Base-by-base conservation (phyloP, 2,888 invertebrate genomes). In the Erynnis tages region DNA sequence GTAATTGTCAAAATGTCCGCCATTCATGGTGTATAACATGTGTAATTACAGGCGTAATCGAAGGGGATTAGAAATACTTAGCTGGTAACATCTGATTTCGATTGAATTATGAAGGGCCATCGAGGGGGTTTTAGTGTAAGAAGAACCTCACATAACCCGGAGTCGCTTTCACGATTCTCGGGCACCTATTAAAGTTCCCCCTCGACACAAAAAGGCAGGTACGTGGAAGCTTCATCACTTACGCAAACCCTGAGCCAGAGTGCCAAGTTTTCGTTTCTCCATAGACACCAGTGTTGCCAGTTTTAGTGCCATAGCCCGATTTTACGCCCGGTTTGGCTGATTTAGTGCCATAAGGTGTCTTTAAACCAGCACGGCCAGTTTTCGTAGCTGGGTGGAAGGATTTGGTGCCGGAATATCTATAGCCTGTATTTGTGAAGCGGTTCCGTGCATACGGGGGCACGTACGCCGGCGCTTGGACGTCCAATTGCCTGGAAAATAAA, bases 381-480 rank as follows among this genome's bases (percentile, higher is more conserved):
- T 59, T 63, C 8, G 59, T 63, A 25, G 60, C 54, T 0, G 21
- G 8, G 19, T 60, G 54, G 0, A 56, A 54, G 5, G 59, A 60
- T 52, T 65, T 66, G 1, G 62, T 62, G 16, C 64, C 66, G 2
- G 54, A 13, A 46, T 66, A 60, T 53, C 44, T 54, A 16, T 48
- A 48, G 17, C 21, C 21, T 3, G 14, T n/a, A 3, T 40, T 23
- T n/a, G 19, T n/a, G n/a, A n/a, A n/a, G n/a, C n/a, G 62, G 32
- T 73, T 76, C 53, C 64, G 79, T 41, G 76, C 54, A 55, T 84
- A 79, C 0, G 81, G 25, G 0, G 87, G 87, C 7, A 74, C 61
- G 60, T 89, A 87, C 0, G 71, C 61, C 0, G 87, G 86, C 0
- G 87, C 85, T 59, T 79, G 69, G 0, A 86, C 86, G 54, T 88